A percentile compares a stretch with the other conserved stretches of the same genome.
Evolutionary conservation across 1,140 invertebrate species (phyloP).

Genomic region (Helicoverpa armigera): DNA sequence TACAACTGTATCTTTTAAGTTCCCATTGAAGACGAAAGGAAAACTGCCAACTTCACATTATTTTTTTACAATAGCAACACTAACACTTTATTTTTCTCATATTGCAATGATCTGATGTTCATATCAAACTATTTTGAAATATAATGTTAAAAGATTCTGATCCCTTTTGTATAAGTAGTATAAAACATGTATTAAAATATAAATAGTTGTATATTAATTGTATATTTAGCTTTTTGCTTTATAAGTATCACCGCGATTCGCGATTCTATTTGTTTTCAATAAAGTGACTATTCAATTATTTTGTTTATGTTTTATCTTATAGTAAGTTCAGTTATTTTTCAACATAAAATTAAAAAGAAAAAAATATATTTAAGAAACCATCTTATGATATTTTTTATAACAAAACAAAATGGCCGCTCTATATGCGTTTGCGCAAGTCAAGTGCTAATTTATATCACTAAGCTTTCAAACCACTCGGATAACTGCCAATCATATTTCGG

Average conservation of each 20-base stretch:
- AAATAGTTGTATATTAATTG: constrained; percentile 13
- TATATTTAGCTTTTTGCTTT: neutral
- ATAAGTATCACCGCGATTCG: neutral
- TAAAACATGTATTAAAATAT: constrained; percentile 9
- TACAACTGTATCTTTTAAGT: neutral
- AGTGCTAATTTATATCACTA: too few relatives aligned
- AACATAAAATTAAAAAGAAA: too few relatives aligned
- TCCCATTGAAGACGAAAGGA: neutral
- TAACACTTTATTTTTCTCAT: neutral
- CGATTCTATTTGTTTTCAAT: constrained; percentile 15
- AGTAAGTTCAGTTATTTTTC: neutral
- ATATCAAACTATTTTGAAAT: neutral
- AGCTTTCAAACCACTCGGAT: too few relatives aligned
- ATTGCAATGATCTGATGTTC: constrained; percentile 16
- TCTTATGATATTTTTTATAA: too few relatives aligned
- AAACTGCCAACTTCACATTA: neutral
- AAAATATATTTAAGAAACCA: too few relatives aligned
- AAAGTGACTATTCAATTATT: neutral
- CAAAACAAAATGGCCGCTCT: too few relatives aligned
- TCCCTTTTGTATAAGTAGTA: neutral
- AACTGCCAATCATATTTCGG: too few relatives aligned
- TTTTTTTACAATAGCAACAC: neutral
- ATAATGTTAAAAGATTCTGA: neutral
- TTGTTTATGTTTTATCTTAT: constrained; percentile 4
- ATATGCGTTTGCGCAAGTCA: too few relatives aligned